A percentile compares a stretch with the other conserved stretches of the same genome.
Conservation (phyloP, 2,797 vertebrate species). For the Cephalopachus bancanus region DNA sequence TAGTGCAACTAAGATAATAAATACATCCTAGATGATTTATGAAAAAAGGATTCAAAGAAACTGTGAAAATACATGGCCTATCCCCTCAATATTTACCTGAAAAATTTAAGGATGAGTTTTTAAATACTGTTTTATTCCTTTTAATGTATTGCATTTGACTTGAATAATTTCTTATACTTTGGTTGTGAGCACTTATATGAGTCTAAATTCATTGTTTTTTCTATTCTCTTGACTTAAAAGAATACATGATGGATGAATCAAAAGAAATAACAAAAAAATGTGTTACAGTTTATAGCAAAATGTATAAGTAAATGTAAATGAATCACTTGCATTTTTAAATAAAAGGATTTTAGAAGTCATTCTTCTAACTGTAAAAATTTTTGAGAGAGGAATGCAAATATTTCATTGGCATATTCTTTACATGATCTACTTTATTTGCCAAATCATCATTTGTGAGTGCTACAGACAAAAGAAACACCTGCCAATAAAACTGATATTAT, state of each 20-base stretch:
- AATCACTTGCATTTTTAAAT: conserved; percentile 50
- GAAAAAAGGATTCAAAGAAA: conserved; percentile 32
- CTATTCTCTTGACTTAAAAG: not conserved
- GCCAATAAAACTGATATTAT: conserved; percentile 6
- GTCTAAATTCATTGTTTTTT: not conserved
- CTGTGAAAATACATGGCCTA: not conserved
- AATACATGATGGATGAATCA: not conserved
- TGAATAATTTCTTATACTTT: not conserved
- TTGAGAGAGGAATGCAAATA: conserved; percentile 34
- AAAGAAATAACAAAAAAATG: conserved; percentile 11
- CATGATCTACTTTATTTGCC: not conserved
- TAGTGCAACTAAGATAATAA: not conserved
- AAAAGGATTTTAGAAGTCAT: not conserved
- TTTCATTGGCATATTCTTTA: conserved; percentile 36
- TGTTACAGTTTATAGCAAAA: conserved; percentile 7
- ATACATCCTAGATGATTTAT: not conserved
- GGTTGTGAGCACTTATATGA: not conserved
- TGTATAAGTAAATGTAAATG: not conserved
- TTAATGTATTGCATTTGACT: conserved; percentile 19
- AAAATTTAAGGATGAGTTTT: not conserved
- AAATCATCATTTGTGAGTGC: conserved; percentile 11
- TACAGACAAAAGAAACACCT: not conserved
- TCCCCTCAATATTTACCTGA: not conserved
- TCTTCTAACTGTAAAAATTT: conserved; percentile 40
- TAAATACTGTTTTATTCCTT: not conserved